Conservation (phyloP, 2,113 vertebrate genomes). For the Mystacornis crossleyi region DNA sequence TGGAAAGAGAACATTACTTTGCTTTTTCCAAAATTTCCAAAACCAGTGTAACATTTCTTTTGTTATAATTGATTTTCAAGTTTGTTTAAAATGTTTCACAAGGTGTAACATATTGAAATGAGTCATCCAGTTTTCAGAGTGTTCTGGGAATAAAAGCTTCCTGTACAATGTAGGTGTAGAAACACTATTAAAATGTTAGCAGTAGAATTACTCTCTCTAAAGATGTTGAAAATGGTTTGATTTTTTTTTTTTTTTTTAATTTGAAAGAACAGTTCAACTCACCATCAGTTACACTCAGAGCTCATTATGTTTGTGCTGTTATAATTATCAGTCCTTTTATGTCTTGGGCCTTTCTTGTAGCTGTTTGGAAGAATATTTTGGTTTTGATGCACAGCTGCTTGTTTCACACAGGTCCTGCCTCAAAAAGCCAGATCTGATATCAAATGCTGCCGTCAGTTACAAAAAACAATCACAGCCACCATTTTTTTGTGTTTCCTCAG, state of each 20-base stretch:
- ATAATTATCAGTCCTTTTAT: conserved; percentile 62
- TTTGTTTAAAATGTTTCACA: conserved; percentile 54
- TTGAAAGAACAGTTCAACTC: conserved; percentile 27
- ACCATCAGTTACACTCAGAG: background rate
- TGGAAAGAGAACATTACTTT: background rate
- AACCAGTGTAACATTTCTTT: background rate
- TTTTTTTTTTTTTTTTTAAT: background rate
- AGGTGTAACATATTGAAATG: conserved; percentile 42
- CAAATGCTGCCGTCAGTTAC: background rate
- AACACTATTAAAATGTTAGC: conserved; percentile 3
- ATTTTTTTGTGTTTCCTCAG: background rate
- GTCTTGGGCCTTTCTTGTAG: conserved; percentile 36
- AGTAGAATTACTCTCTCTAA: background rate
- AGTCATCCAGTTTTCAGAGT: conserved; percentile 18
- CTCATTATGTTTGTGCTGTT: conserved; percentile 30
- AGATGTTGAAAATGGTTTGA: background rate
- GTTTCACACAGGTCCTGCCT: conserved; percentile 27
- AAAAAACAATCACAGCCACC: background rate
- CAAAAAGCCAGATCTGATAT: background rate
- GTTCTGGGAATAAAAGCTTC: background rate
- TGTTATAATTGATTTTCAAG: conserved; percentile 42
- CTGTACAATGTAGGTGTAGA: background rate
- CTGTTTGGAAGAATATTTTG: conserved; percentile 27
- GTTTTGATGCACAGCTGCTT: conserved; percentile 52
- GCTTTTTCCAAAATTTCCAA: background rate